phyloP scores from a whole-genome alignment of 2,113 vertebrate species.

The Ceyx margarethae region DNA sequence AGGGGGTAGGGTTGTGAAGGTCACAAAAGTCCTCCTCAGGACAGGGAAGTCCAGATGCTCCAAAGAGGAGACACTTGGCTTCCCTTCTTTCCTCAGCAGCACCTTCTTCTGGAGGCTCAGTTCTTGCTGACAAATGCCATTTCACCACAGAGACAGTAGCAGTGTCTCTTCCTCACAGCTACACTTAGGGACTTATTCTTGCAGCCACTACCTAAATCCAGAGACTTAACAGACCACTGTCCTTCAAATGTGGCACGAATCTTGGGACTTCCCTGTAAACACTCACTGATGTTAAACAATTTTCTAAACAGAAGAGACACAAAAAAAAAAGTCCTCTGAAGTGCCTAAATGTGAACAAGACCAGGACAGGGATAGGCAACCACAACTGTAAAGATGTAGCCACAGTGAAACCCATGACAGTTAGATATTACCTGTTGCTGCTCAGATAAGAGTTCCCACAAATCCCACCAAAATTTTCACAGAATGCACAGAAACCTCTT shows the following conservation, averaged over 20 bases:
- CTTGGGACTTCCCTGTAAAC: background rate
- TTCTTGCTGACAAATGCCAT: background rate
- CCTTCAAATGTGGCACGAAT: background rate
- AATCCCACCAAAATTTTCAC: background rate
- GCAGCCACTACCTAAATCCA: background rate
- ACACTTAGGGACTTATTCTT: background rate
- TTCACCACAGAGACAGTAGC: background rate
- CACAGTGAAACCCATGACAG: background rate
- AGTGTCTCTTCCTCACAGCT: background rate
- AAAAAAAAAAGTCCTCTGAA: background rate
- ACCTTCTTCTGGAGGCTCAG: background rate
- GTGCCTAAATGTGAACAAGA: background rate
- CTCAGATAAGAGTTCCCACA: background rate
- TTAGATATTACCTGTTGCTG: background rate
- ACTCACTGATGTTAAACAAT: background rate
- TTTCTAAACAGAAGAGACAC: background rate
- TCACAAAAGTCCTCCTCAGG: background rate
- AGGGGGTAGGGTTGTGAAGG: conserved; percentile 3
- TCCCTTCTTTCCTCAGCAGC: background rate
- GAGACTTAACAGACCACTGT: background rate
- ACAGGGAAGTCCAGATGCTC: background rate
- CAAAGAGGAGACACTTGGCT: background rate
- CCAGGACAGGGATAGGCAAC: background rate
- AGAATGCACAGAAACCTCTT: background rate
- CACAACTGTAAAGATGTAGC: background rate